Evolutionary conservation across 2,113 vertebrate species (phyloP).

Genomic region (Macrotus californicus): DNA sequence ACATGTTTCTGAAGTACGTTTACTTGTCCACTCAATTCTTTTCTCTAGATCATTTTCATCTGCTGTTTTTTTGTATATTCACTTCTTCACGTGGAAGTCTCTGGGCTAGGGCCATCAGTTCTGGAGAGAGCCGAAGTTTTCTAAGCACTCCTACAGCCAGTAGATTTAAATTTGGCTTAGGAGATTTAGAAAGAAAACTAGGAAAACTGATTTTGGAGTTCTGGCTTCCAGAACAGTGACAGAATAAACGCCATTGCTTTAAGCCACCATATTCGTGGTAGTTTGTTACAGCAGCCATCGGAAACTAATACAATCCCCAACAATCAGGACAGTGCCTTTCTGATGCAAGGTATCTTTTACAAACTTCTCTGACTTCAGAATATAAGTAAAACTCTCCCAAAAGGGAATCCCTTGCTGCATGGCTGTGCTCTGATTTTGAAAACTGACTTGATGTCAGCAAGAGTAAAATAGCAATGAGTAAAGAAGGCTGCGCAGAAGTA

Average conservation of each 20-base stretch:
- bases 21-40: neutral
- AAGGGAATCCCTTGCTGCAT: neutral
- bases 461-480: neutral
- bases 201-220: neutral
- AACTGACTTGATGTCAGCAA: neutral
- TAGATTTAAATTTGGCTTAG: neutral
- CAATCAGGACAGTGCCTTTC: neutral
- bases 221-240: neutral
- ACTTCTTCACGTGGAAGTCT: neutral
- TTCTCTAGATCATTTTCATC: neutral
- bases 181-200: neutral
- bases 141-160: neutral
- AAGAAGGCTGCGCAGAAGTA: neutral
- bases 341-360: neutral
- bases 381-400: neutral
- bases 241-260: neutral
- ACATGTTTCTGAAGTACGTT: neutral
- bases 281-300: neutral
- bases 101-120: neutral
- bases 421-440: neutral
- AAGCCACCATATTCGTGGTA: neutral
- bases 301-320: neutral
- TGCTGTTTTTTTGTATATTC: neutral
- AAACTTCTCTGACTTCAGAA: neutral
- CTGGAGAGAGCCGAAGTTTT: neutral